Base-by-base conservation (phyloP, 2,888 invertebrate species). In the Caprella mutica region DNA sequence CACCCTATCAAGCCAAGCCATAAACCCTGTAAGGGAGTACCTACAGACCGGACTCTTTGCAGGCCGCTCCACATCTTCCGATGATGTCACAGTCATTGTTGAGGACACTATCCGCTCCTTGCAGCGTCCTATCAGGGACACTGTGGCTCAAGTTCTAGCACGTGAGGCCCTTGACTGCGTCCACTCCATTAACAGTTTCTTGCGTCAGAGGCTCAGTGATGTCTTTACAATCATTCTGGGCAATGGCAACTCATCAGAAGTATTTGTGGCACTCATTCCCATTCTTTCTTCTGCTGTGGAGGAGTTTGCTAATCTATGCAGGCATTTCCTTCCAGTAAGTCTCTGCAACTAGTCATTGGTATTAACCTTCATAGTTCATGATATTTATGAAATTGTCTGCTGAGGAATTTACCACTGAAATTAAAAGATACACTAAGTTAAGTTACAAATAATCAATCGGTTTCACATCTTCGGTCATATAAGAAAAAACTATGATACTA, bases 161-260 rank as follows among this genome's bases (percentile, higher is more conserved):
- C 63, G 59, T 33, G 59, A 63, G 46, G 63, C 59, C 12, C 59
- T 63, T 24, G 63, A 63, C 35, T 63, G 56, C 33, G 63, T 59
- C 23, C 54, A 63, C 40, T 58, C 59, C 27, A 56, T 63, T 23
- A 59, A 63, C 52, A 63, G 59, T 33, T 59, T 63, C 39, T 46
- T 63, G 12, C 52, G 63, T 17, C 59, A 59, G 38, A 51, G 63
- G n/a, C 44, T 63, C 30, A 57, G 58, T 50, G 63, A 63, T 26
- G 55, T 63, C 19, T 55, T 63, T 52, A 59, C 59, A 38, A 27
- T 59, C 5, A 53, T 63, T 9, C 23, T 58, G 12, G 60, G 30
- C 30, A 19, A 27, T 19, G 48, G 48, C 29, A 48, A 48, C 30
- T 30, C 48, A 21, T 30, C n/a, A 19, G 19, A 23, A 21, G 48